Conservation (phyloP, 2,113 vertebrate species). For the Campylomormyrus numenius region DNA sequence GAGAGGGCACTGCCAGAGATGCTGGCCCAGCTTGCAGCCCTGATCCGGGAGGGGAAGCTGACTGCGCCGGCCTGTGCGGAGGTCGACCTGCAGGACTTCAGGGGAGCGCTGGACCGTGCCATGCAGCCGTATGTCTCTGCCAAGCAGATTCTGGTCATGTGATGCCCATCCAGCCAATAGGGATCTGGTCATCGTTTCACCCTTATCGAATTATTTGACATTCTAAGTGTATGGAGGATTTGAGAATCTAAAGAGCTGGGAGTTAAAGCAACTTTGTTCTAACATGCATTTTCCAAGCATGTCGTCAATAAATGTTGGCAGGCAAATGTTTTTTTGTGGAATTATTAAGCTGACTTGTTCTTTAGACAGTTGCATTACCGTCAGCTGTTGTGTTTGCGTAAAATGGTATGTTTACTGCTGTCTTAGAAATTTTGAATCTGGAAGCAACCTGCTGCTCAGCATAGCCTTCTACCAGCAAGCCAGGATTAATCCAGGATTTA, state of each 20-base stretch:
- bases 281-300: background rate
- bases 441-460: too few species aligned
- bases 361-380: background rate
- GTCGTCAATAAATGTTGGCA: background rate
- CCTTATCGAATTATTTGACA: background rate
- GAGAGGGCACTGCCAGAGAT: conserved; percentile 51
- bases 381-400: background rate
- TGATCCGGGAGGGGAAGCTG: conserved; percentile 72
- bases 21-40: conserved; percentile 69
- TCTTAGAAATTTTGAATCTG: too few species aligned
- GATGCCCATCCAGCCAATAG: conserved; percentile 29
- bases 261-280: background rate
- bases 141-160: conserved; percentile 85
- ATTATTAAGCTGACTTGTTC: background rate
- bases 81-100: conserved; percentile 67
- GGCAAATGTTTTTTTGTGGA: background rate
- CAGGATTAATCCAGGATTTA: too few species aligned
- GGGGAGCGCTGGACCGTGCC: conserved; percentile 61
- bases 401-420: background rate
- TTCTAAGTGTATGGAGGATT: background rate
- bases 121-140: conserved; percentile 74
- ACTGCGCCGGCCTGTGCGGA: conserved; percentile 61
- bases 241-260: background rate
- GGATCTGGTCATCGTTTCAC: background rate
- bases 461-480: too few species aligned